A percentile compares a stretch with the other conserved stretches of the same genome.
phyloP scores from a whole-genome alignment of 2,797 vertebrate genomes.

The Schizopygopsis pylzovi region DNA sequence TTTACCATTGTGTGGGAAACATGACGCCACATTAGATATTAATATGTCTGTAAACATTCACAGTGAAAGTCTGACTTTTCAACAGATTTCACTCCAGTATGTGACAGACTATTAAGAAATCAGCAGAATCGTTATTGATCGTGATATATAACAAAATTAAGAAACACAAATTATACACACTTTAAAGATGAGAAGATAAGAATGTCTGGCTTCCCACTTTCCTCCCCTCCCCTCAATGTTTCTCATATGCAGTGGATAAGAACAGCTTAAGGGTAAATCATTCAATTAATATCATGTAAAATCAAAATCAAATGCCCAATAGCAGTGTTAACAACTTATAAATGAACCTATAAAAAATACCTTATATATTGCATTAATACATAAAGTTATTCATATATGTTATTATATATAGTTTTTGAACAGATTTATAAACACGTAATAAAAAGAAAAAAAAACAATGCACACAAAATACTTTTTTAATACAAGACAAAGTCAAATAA shows the following conservation, averaged over 20 bases:
- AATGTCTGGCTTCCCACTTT: not conserved
- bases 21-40: not conserved
- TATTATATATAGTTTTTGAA: too few species aligned
- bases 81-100: not conserved
- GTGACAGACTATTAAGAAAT: not conserved
- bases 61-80: conserved; percentile 35
- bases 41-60: conserved; percentile 33
- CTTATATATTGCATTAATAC: not conserved
- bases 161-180: not conserved
- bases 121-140: not conserved
- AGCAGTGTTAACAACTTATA: not conserved
- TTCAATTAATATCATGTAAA: not conserved
- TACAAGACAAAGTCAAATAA: conserved; percentile 15
- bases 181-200: not conserved
- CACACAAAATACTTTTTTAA: not conserved
- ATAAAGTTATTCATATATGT: not conserved
- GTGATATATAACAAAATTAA: conserved; percentile 20
- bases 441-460: not conserved
- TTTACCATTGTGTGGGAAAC: conserved; percentile 10
- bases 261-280: not conserved
- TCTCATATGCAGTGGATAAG: not conserved
- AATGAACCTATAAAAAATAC: not conserved
- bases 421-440: too few species aligned
- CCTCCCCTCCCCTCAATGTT: not conserved
- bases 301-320: not conserved